phyloP scores from a whole-genome alignment of 2,797 vertebrate genomes.

The Myioborus melanocephalus region DNA sequence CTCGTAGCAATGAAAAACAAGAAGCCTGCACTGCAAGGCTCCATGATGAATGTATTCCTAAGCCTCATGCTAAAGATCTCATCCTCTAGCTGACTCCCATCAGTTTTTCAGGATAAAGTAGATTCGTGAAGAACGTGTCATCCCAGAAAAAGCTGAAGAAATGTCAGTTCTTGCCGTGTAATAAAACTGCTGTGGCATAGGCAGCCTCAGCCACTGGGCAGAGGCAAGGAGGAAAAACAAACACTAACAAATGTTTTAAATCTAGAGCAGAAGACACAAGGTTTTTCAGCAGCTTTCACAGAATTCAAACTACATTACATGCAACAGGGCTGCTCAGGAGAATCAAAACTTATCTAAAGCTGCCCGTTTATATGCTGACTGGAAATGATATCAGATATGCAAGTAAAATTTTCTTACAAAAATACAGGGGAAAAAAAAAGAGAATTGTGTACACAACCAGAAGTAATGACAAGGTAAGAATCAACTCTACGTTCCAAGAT shows the following conservation, averaged over 20 bases:
- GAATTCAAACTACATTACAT: background rate
- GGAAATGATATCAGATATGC: accelerated
- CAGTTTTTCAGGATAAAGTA: background rate
- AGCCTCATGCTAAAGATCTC: background rate
- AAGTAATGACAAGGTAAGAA: background rate
- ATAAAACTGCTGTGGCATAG: background rate
- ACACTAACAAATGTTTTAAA: accelerated
- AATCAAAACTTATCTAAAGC: background rate
- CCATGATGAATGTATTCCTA: background rate
- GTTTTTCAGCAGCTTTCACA: background rate
- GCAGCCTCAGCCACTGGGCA: background rate
- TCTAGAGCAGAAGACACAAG: background rate
- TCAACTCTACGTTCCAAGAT: background rate
- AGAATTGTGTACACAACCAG: accelerated
- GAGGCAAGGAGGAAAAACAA: background rate
- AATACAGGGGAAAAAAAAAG: background rate
- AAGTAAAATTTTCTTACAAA: accelerated
- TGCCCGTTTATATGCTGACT: background rate
- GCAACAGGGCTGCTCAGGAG: background rate
- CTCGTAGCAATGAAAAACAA: background rate
- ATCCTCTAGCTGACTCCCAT: background rate
- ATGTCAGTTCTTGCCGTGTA: background rate
- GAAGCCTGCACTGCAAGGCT: background rate
- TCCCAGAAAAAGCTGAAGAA: background rate
- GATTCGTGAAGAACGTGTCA: accelerated